These are phyloP conservation scores for Glaucidium brasilianum DNA, from an alignment of 2,113 vertebrate genomes.

Conservation along the genomic window DNA sequence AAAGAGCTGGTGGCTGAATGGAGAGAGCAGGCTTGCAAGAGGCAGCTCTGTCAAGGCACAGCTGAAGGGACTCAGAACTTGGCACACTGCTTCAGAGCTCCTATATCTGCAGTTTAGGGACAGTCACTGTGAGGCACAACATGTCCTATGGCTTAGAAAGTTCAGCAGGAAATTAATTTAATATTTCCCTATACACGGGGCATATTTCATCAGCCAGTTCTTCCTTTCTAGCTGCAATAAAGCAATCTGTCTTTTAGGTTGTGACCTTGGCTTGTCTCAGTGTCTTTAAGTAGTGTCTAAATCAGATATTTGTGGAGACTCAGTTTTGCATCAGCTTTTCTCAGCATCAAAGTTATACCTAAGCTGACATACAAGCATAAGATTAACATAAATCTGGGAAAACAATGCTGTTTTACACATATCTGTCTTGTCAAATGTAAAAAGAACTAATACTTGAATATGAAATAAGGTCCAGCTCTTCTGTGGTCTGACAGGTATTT, in stretches of 20 bases:
- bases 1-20: neutral
- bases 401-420: neutral
- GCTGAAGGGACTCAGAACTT: neutral
- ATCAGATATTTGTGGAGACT: neutral
- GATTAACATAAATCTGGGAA: neutral
- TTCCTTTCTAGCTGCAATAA: neutral
- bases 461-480: neutral
- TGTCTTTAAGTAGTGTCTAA: neutral
- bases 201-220: neutral
- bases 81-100: neutral
- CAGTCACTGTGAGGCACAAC: neutral
- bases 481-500: neutral
- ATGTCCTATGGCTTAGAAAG: neutral
- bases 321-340: neutral
- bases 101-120: neutral
- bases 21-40: neutral
- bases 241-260: neutral
- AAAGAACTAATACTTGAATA: neutral
- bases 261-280: neutral
- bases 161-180: neutral
- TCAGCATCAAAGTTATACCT: neutral
- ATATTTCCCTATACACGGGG: neutral
- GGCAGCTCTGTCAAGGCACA: fast-evolving
- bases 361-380: neutral
- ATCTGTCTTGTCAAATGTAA: neutral